phyloP scores from a whole-genome alignment of 1,140 invertebrate species.

The Fopius arisanus region DNA sequence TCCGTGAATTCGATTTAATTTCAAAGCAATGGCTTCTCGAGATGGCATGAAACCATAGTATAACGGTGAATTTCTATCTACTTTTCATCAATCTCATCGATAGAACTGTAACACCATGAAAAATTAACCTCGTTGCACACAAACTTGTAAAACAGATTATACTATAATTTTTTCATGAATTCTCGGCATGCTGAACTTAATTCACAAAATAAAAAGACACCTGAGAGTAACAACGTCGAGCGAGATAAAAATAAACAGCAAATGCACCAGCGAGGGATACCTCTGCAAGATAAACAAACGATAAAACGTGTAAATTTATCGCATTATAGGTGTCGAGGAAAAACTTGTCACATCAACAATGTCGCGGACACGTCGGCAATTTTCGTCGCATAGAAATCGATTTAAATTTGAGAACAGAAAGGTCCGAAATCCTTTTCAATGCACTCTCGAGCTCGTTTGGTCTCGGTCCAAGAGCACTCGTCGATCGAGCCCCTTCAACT shows the following conservation, averaged over 20 bases:
- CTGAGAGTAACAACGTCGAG: not conserved
- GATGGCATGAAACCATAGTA: too few species aligned
- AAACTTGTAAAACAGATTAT: not conserved
- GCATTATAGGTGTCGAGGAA: not conserved
- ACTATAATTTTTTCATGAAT: not conserved
- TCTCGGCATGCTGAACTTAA: not conserved
- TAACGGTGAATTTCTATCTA: not conserved
- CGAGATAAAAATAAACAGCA: not conserved
- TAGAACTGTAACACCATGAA: not conserved
- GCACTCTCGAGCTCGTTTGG: conserved; percentile 25
- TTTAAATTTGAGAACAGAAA: conserved; percentile 11
- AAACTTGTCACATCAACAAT: not conserved
- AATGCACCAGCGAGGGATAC: not conserved
- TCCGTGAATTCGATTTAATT: too few species aligned
- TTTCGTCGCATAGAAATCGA: conserved; percentile 23
- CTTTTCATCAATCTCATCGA: not conserved
- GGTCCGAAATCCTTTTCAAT: not conserved
- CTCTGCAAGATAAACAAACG: not conserved
- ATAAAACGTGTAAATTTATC: not conserved
- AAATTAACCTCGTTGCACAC: not conserved
- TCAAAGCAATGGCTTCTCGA: too few species aligned
- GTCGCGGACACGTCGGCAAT: conserved; percentile 1
- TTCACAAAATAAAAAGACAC: conserved; percentile 1
- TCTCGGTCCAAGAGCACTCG: conserved; percentile 27
- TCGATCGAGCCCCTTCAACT: conserved; percentile 19